These are phyloP conservation scores for Himantopus leucocephalus DNA, from an alignment of 2,113 vertebrate genomes.

Conservation along the genomic window DNA sequence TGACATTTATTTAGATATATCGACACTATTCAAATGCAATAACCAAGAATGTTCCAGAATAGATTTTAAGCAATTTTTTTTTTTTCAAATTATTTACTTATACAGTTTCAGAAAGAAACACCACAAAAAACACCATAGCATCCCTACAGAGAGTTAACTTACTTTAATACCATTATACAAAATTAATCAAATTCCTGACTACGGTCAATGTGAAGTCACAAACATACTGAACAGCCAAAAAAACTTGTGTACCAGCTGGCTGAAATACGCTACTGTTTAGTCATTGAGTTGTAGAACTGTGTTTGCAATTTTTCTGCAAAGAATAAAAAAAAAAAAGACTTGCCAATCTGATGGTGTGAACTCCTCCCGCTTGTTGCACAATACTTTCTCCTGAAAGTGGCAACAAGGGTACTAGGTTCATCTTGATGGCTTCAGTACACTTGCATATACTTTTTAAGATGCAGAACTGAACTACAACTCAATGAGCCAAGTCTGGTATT, in stretches of 20 bases:
- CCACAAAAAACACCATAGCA: background rate
- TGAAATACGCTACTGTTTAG: background rate
- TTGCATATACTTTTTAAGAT: background rate
- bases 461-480: background rate
- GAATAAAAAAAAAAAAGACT: background rate
- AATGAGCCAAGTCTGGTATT: background rate
- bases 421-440: fast-evolving
- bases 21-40: background rate
- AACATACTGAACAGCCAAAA: background rate
- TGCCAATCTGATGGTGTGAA: background rate
- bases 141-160: background rate
- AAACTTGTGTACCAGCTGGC: background rate
- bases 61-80: background rate
- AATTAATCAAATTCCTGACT: background rate
- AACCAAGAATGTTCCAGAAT: background rate
- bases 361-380: background rate
- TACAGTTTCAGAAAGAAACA: background rate
- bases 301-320: background rate
- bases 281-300: background rate
- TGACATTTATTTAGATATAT: background rate
- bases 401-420: background rate
- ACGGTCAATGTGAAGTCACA: fast-evolving
- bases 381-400: background rate
- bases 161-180: background rate
- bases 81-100: background rate